Evolutionary conservation across 2,113 vertebrate species (phyloP).

Genomic region (Coracopsis vasa): DNA sequence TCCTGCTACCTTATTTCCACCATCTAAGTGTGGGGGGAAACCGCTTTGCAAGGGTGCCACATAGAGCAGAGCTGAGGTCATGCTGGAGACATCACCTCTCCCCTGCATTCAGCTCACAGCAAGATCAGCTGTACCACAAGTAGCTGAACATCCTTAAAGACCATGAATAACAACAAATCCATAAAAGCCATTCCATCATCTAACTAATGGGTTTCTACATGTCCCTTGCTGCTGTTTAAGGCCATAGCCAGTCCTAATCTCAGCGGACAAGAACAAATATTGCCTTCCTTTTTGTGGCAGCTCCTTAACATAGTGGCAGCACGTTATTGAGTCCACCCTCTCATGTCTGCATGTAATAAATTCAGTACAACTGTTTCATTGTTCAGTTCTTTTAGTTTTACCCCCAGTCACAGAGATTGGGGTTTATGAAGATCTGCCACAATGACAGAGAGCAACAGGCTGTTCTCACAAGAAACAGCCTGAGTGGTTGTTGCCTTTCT

Average conservation of each 20-base stretch:
- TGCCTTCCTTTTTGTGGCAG: neutral
- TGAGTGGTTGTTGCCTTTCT: fast-evolving
- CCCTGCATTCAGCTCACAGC: neutral
- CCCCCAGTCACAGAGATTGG: neutral
- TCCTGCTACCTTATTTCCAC: neutral
- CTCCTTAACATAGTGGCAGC: neutral
- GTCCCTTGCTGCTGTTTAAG: neutral
- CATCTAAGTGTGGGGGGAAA: neutral
- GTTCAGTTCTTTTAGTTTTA: neutral
- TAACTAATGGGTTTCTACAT: neutral
- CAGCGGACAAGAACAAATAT: neutral
- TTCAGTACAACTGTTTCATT: neutral
- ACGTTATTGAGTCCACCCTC: neutral
- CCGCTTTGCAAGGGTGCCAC: neutral
- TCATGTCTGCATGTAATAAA: neutral
- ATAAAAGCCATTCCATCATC: neutral
- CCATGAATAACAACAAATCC: neutral
- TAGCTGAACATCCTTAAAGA: neutral
- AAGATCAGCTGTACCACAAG: neutral
- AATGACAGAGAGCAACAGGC: neutral
- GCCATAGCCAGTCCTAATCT: neutral
- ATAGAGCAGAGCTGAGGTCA: neutral
- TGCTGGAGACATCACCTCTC: neutral
- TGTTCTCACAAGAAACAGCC: neutral
- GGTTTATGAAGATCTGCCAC: neutral